Percentiles rank a stretch among this genome's conserved stretches.
phyloP scores from a whole-genome alignment of 2,797 vertebrate species.

The Sebastes diploproa region DNA sequence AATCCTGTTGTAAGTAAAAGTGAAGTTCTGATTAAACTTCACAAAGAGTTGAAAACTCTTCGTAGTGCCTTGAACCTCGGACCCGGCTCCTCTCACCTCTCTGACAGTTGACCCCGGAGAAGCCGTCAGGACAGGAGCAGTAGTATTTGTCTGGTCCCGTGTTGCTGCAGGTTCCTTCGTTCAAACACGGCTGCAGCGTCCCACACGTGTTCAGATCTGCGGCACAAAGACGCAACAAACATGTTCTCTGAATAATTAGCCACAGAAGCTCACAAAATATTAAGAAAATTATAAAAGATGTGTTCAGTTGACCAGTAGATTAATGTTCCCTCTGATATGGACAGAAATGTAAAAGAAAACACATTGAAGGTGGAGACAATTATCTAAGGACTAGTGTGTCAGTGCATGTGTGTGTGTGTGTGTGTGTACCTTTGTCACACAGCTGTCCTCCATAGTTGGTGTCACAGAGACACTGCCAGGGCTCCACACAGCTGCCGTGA shows the following conservation, averaged over 20 bases:
- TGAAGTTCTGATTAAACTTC: background rate
- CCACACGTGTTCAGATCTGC: conserved; percentile 93
- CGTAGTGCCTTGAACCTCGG: background rate
- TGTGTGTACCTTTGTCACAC: conserved; percentile 90
- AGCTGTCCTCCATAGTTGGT: conserved; percentile 96
- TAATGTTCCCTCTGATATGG: background rate
- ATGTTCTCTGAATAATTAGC: background rate
- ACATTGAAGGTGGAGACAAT: background rate
- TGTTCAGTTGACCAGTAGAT: background rate
- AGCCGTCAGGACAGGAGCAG: conserved; percentile 92
- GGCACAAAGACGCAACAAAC: background rate
- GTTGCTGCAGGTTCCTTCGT: conserved; percentile 93
- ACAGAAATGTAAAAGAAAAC: background rate
- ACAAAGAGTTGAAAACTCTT: background rate
- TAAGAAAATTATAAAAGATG: background rate
- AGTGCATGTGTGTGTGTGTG: background rate
- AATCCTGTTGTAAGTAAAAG: background rate
- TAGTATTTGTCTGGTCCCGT: conserved; percentile 94
- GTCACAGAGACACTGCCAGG: conserved; percentile 96
- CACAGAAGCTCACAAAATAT: background rate
- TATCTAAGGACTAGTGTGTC: background rate
- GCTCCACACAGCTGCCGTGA: conserved; percentile 90
- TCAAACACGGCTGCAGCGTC: conserved; percentile 89
- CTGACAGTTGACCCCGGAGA: conserved; percentile 90
- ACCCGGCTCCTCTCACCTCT: conserved; percentile 77